Conservation (phyloP, 2,797 vertebrate species). For the Fistularia commersonii region DNA sequence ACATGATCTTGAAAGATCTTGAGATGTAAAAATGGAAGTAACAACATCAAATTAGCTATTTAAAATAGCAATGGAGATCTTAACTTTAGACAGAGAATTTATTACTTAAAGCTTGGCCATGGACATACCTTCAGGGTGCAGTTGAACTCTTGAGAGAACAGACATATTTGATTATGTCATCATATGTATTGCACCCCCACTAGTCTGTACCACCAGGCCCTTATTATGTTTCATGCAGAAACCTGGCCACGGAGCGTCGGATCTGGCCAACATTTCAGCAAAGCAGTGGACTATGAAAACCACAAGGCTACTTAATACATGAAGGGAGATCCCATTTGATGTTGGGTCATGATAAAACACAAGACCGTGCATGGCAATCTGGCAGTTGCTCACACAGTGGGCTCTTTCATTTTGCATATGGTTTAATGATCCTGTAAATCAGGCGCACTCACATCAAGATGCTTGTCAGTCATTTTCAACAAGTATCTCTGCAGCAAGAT, state of each 20-base stretch:
- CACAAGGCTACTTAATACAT: constrained; percentile 49
- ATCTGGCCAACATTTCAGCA: constrained; percentile 45
- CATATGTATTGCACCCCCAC: constrained; percentile 45
- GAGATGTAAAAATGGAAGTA: neutral
- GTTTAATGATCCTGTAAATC: constrained; percentile 19
- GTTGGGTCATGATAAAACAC: constrained; percentile 30
- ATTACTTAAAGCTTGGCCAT: constrained; percentile 21
- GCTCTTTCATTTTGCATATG: constrained; percentile 30
- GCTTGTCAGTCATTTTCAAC: constrained; percentile 11
- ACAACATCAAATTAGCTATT: neutral
- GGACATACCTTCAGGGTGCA: constrained; percentile 36
- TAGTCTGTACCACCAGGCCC: constrained; percentile 16
- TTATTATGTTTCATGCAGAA: constrained; percentile 47
- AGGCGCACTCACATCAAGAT: constrained; percentile 1
- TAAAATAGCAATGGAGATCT: neutral
- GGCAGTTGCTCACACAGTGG: constrained; percentile 12
- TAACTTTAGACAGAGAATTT: constrained; percentile 27
- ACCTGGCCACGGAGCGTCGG: constrained; percentile 19
- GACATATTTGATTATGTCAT: constrained; percentile 52
- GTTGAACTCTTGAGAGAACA: constrained; percentile 48
- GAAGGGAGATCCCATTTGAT: constrained; percentile 38
- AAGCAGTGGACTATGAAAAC: constrained; percentile 53
- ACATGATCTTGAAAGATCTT: neutral
- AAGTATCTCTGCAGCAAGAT: neutral
- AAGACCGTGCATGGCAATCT: constrained; percentile 20